Conservation (phyloP, 1,140 invertebrate species). For the Drosophila orosa region DNA sequence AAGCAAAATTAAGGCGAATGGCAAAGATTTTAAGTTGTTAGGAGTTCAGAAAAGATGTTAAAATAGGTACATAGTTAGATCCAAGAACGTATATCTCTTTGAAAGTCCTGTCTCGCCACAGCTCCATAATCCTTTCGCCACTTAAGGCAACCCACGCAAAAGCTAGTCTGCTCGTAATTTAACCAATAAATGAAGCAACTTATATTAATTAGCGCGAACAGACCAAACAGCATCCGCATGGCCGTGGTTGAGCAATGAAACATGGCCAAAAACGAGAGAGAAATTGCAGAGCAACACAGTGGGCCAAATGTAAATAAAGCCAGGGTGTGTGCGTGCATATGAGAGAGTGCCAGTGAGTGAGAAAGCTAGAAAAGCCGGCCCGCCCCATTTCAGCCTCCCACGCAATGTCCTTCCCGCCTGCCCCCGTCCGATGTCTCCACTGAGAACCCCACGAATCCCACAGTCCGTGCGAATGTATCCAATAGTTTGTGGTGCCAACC, state of each 20-base stretch:
- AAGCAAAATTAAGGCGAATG: background rate
- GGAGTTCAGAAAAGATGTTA: background rate
- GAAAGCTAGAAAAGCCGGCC: conserved; percentile 35
- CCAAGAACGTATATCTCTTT: background rate
- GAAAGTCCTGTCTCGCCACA: background rate
- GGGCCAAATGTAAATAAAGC: conserved; percentile 46
- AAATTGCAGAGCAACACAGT: conserved; percentile 15
- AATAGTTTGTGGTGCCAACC: conserved; percentile 57
- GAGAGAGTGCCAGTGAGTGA: conserved; percentile 20
- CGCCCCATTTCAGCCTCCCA: conserved; percentile 47
- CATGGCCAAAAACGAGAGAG: conserved; percentile 34
- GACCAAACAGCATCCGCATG: conserved; percentile 37
- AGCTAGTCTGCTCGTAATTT: conserved; percentile 26
- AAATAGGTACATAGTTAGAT: background rate
- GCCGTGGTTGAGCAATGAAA: conserved; percentile 45
- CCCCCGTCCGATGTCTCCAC: background rate
- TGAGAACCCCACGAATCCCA: background rate
- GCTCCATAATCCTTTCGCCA: conserved; percentile 41
- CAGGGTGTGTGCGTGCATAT: conserved; percentile 2
- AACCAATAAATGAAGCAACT: conserved; percentile 64
- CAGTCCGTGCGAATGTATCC: conserved; percentile 41
- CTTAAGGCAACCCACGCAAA: conserved; percentile 11
- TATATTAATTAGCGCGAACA: conserved; percentile 66
- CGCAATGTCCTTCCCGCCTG: conserved; percentile 1
- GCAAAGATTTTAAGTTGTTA: background rate